Evolutionary conservation across 2,888 invertebrate genomes (phyloP).

Genomic region (Polyommatus iphigenia): DNA sequence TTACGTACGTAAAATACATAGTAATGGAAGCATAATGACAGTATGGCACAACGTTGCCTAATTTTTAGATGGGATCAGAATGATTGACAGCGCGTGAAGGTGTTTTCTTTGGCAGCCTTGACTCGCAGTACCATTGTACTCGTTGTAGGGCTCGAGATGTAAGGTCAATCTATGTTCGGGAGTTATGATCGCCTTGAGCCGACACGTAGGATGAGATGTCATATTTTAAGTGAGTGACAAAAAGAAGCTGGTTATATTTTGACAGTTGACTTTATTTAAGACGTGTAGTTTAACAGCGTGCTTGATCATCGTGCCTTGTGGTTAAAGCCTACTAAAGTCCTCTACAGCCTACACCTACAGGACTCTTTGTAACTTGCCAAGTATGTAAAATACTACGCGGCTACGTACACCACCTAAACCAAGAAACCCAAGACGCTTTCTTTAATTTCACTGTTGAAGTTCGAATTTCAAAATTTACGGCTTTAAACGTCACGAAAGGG

Average conservation of each 20-base stretch:
- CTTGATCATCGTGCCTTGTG: too few species aligned
- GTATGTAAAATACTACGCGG: too few species aligned
- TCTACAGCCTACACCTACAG: too few species aligned
- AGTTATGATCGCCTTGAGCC: neutral
- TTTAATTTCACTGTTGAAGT: too few species aligned
- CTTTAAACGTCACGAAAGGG: too few species aligned
- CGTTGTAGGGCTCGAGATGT: slow-evolving; percentile 6
- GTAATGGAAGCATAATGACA: slow-evolving; percentile 9
- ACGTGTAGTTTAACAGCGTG: too few species aligned
- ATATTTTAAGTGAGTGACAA: neutral
- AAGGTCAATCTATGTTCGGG: neutral
- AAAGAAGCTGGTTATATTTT: neutral
- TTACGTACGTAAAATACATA: neutral
- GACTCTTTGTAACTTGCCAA: too few species aligned
- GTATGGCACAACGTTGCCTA: neutral
- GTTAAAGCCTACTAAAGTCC: too few species aligned
- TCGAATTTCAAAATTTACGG: too few species aligned
- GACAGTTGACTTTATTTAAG: too few species aligned
- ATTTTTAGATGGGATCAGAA: slow-evolving; percentile 35
- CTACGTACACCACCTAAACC: too few species aligned
- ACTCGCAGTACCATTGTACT: slow-evolving; percentile 30
- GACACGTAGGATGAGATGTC: neutral
- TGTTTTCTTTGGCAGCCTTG: slow-evolving; percentile 43
- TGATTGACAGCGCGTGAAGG: slow-evolving; percentile 44
- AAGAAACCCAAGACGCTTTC: too few species aligned